These are phyloP conservation scores for Chionomys nivalis DNA, from an alignment of 2,113 vertebrate genomes.

Conservation along the genomic window DNA sequence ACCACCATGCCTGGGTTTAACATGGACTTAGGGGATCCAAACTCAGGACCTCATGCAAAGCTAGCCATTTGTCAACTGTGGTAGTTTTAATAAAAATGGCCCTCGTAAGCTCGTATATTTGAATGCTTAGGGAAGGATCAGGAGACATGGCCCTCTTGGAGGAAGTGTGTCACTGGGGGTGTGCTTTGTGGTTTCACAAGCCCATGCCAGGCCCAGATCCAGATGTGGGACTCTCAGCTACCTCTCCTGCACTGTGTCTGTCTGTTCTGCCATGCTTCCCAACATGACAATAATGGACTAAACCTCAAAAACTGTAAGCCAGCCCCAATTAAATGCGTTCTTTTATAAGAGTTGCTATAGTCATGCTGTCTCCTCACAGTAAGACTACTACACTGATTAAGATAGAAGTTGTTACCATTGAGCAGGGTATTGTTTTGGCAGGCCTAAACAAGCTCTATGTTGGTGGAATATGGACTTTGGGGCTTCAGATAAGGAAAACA, in stretches of 20 bases:
- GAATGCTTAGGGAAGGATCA: neutral
- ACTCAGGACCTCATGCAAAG: neutral
- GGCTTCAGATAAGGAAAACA: neutral
- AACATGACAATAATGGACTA: neutral
- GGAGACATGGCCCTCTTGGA: neutral
- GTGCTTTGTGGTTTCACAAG: neutral
- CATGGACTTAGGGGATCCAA: neutral
- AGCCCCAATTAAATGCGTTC: neutral
- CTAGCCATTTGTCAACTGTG: neutral
- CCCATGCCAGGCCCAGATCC: neutral
- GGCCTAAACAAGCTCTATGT: neutral
- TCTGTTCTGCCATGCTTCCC: neutral
- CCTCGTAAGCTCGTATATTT: neutral
- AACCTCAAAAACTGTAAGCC: too few species aligned
- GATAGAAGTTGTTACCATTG: neutral
- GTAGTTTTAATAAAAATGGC: neutral
- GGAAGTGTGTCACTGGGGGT: neutral
- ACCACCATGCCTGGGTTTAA: neutral
- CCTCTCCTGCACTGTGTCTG: neutral
- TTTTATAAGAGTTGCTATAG: neutral
- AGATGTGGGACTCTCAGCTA: neutral
- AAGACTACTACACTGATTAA: neutral
- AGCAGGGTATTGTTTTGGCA: neutral
- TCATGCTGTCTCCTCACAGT: neutral
- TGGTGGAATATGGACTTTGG: neutral